Evolutionary conservation across 2,113 vertebrate genomes (phyloP).

Genomic region (Eupsittula cactorum): DNA sequence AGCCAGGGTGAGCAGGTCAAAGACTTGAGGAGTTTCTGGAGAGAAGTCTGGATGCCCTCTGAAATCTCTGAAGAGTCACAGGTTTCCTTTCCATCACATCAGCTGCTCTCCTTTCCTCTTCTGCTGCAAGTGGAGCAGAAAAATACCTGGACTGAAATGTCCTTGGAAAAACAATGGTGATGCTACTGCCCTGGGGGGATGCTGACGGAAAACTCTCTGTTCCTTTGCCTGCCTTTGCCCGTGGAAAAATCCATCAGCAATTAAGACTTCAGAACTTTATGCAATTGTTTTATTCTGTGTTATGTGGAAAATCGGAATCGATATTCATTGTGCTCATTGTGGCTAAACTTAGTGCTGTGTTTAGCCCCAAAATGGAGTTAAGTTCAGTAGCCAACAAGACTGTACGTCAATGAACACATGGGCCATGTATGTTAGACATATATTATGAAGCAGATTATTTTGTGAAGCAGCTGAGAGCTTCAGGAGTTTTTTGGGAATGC

Average conservation of each 20-base stretch:
- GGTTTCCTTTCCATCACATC: not conserved
- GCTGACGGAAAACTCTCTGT: not conserved
- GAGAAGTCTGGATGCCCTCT: not conserved
- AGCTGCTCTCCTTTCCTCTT: not conserved
- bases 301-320: fast-evolving
- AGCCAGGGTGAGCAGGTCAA: not conserved
- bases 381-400: not conserved
- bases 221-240: not conserved
- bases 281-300: not conserved
- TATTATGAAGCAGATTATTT: not conserved
- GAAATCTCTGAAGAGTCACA: not conserved
- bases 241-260: not conserved
- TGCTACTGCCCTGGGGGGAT: not conserved
- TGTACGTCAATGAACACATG: fast-evolving
- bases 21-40: not conserved
- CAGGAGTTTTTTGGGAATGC: not conserved
- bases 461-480: not conserved
- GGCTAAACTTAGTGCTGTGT: not conserved
- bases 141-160: not conserved
- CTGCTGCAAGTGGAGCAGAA: not conserved
- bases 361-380: not conserved
- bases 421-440: fast-evolving
- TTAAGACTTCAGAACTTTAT: not conserved
- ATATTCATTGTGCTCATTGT: not conserved
- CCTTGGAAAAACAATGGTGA: not conserved